Evolutionary conservation across 2,888 invertebrate genomes (phyloP).

Genomic region (Chrysomela aeneicollis): DNA sequence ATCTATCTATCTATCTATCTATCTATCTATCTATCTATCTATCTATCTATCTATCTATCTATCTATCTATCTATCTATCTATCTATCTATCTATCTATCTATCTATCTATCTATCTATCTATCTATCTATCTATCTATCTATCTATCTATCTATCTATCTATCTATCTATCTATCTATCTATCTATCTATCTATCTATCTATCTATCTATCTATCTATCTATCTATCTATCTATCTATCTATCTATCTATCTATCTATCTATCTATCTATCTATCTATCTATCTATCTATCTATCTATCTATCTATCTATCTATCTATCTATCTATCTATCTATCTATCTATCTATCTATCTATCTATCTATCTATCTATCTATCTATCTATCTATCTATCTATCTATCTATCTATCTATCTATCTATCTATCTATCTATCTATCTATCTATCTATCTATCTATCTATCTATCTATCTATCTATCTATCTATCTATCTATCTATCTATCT

Average conservation of each 20-base stretch:
- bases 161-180: background rate
- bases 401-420: background rate
- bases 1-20: too few species aligned
- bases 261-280: background rate
- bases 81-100: background rate
- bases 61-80: background rate
- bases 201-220: background rate
- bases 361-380: background rate
- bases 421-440: too few species aligned
- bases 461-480: too few species aligned
- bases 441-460: too few species aligned
- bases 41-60: background rate
- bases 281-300: background rate
- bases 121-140: background rate
- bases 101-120: background rate
- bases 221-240: background rate
- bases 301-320: background rate
- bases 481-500: too few species aligned
- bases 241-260: background rate
- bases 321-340: background rate
- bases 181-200: background rate
- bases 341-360: background rate
- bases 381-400: background rate
- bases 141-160: background rate
- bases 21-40: conserved; percentile 1